Evolutionary conservation across 2,113 vertebrate genomes (phyloP), one percentile per base, ranked within the genome.

Genomic region (Psilopsiagon aurifrons): DNA sequence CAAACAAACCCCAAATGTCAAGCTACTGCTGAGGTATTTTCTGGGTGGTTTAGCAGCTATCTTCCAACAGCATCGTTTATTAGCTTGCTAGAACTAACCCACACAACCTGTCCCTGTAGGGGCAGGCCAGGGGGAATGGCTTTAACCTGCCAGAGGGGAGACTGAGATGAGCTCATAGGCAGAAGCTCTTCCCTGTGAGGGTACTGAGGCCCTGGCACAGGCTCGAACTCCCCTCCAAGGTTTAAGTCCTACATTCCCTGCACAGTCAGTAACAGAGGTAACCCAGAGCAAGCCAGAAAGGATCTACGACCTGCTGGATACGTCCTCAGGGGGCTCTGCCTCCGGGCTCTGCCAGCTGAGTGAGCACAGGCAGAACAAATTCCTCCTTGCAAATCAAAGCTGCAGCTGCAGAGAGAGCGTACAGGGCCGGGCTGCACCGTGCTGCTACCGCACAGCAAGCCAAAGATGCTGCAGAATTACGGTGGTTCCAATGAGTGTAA

Each of bases 401-500:
- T 27, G 63, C 13, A 68, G 68, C 31, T 17, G 47, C 1, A 11
- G 14, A 33, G 73, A 41, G 25, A 6, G 27, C 14, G 4, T 25
- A 5, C 18, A 6, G 55, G 51, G 66, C 24, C 17, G 19, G 18
- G 33, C 2, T 31, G 33, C 25, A 66, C 20, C 52, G 67, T 35
- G 13, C 3, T 11, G 13, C 46, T 62, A 1, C 4, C 0, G 5
- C 76, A 54, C 37, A 10, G 29, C 25, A n/a, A 24, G 71, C 25
- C 54, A 14, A 28, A 33, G 55, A n/a, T 6, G n/a, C 22, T 13
- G 27, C 23, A 8, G 44, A 35, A n/a, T n/a, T 39, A n/a, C 0
- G 2, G 2, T 13, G 15, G 35, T 16, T 25, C 24, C 37, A 84
- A 5, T 0, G 2, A 29, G 29, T 24, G 67, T 4, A 17, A 63